phyloP scores from a whole-genome alignment of 2,888 invertebrate genomes.

The Tetramorium bicarinatum region DNA sequence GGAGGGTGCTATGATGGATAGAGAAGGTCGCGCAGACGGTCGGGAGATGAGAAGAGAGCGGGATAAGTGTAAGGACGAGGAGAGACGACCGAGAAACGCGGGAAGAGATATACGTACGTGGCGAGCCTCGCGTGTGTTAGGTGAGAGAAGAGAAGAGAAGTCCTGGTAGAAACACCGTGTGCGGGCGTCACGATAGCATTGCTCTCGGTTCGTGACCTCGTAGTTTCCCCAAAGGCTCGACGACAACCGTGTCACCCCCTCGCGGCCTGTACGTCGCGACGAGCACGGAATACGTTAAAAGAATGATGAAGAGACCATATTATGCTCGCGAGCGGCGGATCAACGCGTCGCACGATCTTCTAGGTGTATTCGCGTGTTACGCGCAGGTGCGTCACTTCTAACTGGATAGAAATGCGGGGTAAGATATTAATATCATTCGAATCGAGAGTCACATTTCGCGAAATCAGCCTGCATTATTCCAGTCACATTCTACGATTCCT shows the following conservation, averaged over 20 bases:
- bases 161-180: constrained; percentile 73
- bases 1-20: constrained; percentile 71
- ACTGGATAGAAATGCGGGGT: constrained; percentile 45
- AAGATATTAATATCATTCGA: constrained; percentile 55
- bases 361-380: constrained; percentile 34
- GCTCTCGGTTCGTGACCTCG: constrained; percentile 76
- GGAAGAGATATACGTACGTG: constrained; percentile 20
- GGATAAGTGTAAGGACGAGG: constrained; percentile 68
- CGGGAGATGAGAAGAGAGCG: constrained; percentile 69
- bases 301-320: constrained; percentile 79
- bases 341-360: constrained; percentile 58
- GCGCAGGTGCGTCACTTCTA: background rate
- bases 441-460: constrained; percentile 30
- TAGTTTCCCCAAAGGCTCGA: constrained; percentile 73
- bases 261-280: constrained; percentile 74
- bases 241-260: constrained; percentile 69
- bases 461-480: constrained; percentile 22
- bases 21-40: constrained; percentile 69
- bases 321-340: constrained; percentile 63
- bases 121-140: constrained; percentile 44
- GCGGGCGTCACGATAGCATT: constrained; percentile 78
- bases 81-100: constrained; percentile 60
- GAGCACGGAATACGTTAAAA: constrained; percentile 80
- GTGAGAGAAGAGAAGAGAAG: constrained; percentile 63
- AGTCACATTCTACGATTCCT: background rate